A percentile compares a stretch with the other conserved stretches of the same genome.
These are phyloP conservation scores for Lycocerus yunnanus DNA, from an alignment of 2,888 invertebrate genomes.

Conservation along the genomic window DNA sequence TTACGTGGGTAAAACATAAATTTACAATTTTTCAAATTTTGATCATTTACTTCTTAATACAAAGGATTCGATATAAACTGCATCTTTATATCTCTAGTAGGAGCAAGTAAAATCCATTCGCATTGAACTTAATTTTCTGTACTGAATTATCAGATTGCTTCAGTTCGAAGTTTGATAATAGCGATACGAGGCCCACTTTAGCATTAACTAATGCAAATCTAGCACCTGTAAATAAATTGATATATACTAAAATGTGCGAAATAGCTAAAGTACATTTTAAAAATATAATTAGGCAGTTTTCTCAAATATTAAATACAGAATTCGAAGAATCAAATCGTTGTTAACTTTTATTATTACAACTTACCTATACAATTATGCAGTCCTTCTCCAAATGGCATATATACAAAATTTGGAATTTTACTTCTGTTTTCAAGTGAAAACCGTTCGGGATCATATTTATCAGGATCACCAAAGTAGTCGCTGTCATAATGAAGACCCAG, in stretches of 20 bases:
- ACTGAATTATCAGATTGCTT: conserved; percentile 27
- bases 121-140: conserved; percentile 29
- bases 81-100: conserved; percentile 4
- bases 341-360: no score
- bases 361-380: conserved; percentile 44
- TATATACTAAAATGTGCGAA: no score
- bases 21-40: no score
- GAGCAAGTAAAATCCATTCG: conserved; percentile 33
- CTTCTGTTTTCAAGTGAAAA: conserved; percentile 36
- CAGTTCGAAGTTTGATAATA: conserved; percentile 36
- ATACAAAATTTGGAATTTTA: conserved; percentile 35
- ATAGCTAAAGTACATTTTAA: no score
- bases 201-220: conserved; percentile 36
- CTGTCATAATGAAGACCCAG: conserved; percentile 43
- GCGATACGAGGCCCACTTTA: conserved; percentile 34
- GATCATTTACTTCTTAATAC: no score
- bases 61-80: neutral
- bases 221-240: conserved; percentile 36
- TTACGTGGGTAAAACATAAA: no score
- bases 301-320: no score
- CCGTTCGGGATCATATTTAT: conserved; percentile 42
- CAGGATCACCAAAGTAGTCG: conserved; percentile 43
- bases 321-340: no score
- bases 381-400: conserved; percentile 44
- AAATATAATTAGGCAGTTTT: no score